A percentile compares a stretch with the other conserved stretches of the same genome.
Evolutionary conservation across 2,797 vertebrate genomes (phyloP).

Genomic region (Pygocentrus nattereri): DNA sequence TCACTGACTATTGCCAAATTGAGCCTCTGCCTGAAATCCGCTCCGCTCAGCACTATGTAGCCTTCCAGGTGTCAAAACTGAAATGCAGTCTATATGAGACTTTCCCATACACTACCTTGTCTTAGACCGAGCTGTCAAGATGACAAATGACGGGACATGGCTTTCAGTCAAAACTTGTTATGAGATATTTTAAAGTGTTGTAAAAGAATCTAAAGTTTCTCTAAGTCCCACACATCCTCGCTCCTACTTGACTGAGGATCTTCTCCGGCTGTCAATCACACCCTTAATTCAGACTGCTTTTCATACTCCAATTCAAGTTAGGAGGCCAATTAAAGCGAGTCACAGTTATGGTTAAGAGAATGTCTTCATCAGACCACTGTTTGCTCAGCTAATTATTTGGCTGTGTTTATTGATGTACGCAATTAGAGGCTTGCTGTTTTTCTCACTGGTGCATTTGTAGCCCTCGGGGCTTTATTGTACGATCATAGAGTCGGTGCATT

Average conservation of each 20-base stretch:
- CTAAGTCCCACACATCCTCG: neutral
- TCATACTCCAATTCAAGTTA: neutral
- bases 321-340: slow-evolving; percentile 43
- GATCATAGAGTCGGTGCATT: slow-evolving; percentile 3
- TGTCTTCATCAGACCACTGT: slow-evolving; percentile 6
- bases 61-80: slow-evolving; percentile 38
- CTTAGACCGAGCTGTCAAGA: slow-evolving; percentile 55
- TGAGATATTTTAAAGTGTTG: slow-evolving; percentile 36
- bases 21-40: slow-evolving; percentile 21
- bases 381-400: slow-evolving; percentile 40
- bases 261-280: slow-evolving; percentile 35
- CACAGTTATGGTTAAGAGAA: slow-evolving; percentile 5
- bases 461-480: slow-evolving; percentile 24
- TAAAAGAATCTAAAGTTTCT: slow-evolving; percentile 44
- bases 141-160: slow-evolving; percentile 58
- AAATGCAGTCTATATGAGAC: slow-evolving; percentile 14
- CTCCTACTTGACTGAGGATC: slow-evolving; percentile 4
- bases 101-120: slow-evolving; percentile 39
- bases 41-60: slow-evolving; percentile 34
- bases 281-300: neutral
- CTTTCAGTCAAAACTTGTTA: slow-evolving; percentile 48
- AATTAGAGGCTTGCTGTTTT: slow-evolving; percentile 30
- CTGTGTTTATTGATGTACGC: slow-evolving; percentile 41
- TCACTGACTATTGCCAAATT: slow-evolving; percentile 10
- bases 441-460: neutral